Base-by-base conservation (phyloP, 2,113 vertebrate species). In the Sitta europaea region DNA sequence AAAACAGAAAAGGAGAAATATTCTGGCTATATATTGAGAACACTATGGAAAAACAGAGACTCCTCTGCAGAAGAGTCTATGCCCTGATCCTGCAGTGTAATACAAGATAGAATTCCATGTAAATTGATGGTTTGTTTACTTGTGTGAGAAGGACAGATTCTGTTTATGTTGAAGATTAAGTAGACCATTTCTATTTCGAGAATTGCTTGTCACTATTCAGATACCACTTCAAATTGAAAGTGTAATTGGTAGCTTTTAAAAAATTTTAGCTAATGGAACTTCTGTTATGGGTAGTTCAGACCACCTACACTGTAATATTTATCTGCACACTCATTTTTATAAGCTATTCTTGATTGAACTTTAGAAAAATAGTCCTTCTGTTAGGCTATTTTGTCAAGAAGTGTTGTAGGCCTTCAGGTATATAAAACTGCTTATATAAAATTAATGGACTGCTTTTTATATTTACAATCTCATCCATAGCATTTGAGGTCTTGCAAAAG, bases 381-480 rank as follows among this genome's bases (percentile, higher is more conserved):
- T 28, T 77, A 75, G 85, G 68, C 58, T 83, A 48, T 96, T 97
- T 98, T 97, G 94, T 97, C 77, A 92, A 88, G 92, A 96, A 95
- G 82, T 93, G 63, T 96, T 97, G 92, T 86, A 97, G 82, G 43
- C 88, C 81, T 89, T 91, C 72, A 95, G 92, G 91, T 97, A 92
- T 77, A 96, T 96, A 97, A 97, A 98, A 93, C 51, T 95, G 86
- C 75, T 97, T 96, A 88, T 93, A 92, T 96, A 96, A 97, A 98
- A 95, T 97, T 97, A 98, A 98, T 97, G 92, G 94, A 79, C 96
- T 98, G 94, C 94, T 97, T 97, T 98, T 97, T 91, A 90, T 96
- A 93, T 97, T 97, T 94, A 92, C 80, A 88, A 33, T 92, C 82
- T 96, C 75, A 91, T 59, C 65, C 57, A 68, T 38, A 88, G 71